Conservation (phyloP, 2,113 vertebrate genomes). For the Sander vitreus region DNA sequence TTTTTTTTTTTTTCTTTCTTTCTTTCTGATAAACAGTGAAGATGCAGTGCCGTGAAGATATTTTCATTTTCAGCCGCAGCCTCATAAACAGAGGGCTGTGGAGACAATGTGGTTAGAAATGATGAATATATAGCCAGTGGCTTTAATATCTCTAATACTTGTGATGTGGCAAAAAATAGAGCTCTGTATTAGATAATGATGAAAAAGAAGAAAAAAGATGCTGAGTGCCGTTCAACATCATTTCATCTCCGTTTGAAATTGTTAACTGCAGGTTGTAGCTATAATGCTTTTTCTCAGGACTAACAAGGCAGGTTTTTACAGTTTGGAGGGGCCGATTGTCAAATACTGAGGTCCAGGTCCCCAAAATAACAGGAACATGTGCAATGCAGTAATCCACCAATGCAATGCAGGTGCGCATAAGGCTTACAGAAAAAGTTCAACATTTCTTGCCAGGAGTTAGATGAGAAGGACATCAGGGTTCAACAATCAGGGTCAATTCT, state of each 20-base stretch:
- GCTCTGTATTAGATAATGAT: conserved; percentile 30
- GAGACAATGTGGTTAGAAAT: conserved; percentile 68
- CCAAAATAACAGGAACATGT: conserved; percentile 1
- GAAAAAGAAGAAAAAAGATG: conserved; percentile 32
- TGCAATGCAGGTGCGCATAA: not conserved
- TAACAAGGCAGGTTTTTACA: conserved; percentile 17
- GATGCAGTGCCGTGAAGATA: conserved; percentile 27
- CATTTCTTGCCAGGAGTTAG: not conserved
- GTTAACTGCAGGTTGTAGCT: conserved; percentile 14
- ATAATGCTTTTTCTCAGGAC: conserved; percentile 8
- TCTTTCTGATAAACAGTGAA: conserved; percentile 45
- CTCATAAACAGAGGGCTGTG: conserved; percentile 48
- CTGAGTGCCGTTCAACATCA: not conserved
- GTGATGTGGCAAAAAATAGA: conserved; percentile 22
- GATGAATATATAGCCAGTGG: conserved; percentile 66
- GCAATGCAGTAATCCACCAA: conserved; percentile 5
- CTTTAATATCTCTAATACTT: conserved; percentile 65
- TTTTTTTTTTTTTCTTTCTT: not conserved
- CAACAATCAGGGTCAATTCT: too few species aligned
- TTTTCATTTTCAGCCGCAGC: conserved; percentile 59
- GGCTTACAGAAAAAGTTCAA: not conserved
- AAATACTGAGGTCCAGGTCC: not conserved
- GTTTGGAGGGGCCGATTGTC: not conserved
- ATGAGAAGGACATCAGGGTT: not conserved
- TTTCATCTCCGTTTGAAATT: not conserved